phyloP scores from a whole-genome alignment of 2,797 vertebrate genomes.

The Knipowitschia caucasica region DNA sequence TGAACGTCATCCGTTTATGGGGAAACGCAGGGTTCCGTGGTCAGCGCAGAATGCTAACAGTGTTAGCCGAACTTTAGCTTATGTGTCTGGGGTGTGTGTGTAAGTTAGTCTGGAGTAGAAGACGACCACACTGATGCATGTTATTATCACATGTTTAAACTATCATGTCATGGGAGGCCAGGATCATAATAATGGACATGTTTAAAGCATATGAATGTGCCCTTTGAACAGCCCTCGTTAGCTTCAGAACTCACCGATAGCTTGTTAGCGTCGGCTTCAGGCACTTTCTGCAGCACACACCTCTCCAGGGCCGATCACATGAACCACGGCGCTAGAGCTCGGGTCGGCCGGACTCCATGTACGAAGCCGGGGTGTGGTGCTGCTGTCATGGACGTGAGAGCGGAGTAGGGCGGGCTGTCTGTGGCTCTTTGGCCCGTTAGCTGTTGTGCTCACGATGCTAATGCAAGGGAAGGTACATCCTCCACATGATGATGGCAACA shows the following conservation, averaged over 20 bases:
- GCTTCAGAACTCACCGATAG: conserved; percentile 57
- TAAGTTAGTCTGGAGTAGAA: too few species aligned
- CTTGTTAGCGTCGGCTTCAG: conserved; percentile 45
- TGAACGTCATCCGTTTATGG: too few species aligned
- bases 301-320: conserved; percentile 18
- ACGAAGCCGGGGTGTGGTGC: conserved; percentile 43
- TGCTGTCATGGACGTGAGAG: conserved; percentile 57
- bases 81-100: too few species aligned
- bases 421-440: conserved; percentile 41
- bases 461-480: conserved; percentile 8
- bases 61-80: conserved; percentile 18
- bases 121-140: fast-evolving
- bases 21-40: conserved; percentile 21
- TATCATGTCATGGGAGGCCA: background rate
- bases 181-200: conserved; percentile 11
- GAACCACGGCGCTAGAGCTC: conserved; percentile 12
- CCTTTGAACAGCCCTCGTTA: conserved; percentile 6
- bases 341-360: conserved; percentile 40
- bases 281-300: conserved; percentile 30
- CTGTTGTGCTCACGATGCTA: conserved; percentile 27
- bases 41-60: conserved; percentile 35
- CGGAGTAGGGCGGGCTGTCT: conserved; percentile 36
- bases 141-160: too few species aligned
- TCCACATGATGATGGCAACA: conserved; percentile 55
- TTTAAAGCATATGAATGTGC: conserved; percentile 9